Evolutionary conservation across 2,888 invertebrate species (phyloP).

Genomic region (Phoenoteleia sp.): DNA sequence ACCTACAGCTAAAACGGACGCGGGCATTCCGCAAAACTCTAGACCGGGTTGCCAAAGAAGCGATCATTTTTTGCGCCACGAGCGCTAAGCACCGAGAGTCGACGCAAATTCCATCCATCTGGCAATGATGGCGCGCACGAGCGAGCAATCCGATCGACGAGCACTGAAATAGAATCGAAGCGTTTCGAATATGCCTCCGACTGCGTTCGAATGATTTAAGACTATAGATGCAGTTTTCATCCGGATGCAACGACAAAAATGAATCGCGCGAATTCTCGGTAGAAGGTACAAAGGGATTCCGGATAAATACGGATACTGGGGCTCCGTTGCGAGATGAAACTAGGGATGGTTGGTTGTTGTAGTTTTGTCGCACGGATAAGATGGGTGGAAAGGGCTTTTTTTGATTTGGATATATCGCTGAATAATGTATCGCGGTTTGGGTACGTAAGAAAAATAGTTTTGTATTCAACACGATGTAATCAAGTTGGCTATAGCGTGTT

Average conservation of each 20-base stretch:
- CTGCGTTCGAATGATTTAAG: conserved; percentile 6
- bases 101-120: conserved; percentile 57
- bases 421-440: no score
- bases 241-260: conserved; percentile 20
- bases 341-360: no score
- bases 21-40: conserved; percentile 63
- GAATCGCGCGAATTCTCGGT: not conserved
- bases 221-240: conserved; percentile 2
- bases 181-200: conserved; percentile 6
- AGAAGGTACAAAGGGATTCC: conserved; percentile 29
- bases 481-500: no score
- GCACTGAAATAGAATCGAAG: conserved; percentile 51
- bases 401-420: no score
- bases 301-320: no score
- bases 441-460: no score
- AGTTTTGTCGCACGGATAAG: no score
- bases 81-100: conserved; percentile 35
- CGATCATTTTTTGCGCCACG: conserved; percentile 59
- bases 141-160: conserved; percentile 18
- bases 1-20: conserved; percentile 72
- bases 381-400: no score
- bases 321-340: no score
- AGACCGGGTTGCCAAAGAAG: conserved; percentile 55
- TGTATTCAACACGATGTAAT: no score
- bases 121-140: conserved; percentile 31